phyloP scores from a whole-genome alignment of 2,113 vertebrate genomes.

The Apus apus region DNA sequence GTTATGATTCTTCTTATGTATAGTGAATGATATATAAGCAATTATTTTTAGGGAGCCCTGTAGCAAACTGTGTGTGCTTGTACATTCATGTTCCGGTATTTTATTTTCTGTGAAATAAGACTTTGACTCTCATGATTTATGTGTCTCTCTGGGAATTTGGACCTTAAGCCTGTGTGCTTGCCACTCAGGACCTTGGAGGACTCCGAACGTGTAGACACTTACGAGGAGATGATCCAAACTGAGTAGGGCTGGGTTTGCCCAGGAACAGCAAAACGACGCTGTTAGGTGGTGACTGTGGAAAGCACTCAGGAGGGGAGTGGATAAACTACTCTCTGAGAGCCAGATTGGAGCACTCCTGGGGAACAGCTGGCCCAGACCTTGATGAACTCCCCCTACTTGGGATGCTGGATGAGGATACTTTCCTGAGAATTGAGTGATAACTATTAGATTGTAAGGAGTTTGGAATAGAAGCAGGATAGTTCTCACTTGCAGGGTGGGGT shows the following conservation, averaged over 20 bases:
- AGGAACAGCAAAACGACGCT: no score
- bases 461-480: not conserved
- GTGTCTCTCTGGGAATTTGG: not conserved
- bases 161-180: not conserved
- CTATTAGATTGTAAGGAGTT: not conserved
- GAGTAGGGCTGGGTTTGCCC: not conserved
- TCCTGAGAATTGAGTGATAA: not conserved
- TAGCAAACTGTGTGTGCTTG: not conserved
- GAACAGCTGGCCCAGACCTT: not conserved
- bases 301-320: not conserved
- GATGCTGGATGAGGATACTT: not conserved
- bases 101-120: not conserved
- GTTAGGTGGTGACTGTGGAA: not conserved
- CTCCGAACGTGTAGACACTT: not conserved
- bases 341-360: not conserved
- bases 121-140: not conserved
- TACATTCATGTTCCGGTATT: not conserved
- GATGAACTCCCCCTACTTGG: not conserved
- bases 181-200: not conserved
- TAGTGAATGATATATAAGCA: not conserved
- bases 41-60: fast-evolving
- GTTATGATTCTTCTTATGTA: not conserved
- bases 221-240: not conserved
- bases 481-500: not conserved
- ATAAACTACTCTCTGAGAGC: not conserved